Conservation (phyloP, 1,140 invertebrate species). For the Tetragnatha versicolor region DNA sequence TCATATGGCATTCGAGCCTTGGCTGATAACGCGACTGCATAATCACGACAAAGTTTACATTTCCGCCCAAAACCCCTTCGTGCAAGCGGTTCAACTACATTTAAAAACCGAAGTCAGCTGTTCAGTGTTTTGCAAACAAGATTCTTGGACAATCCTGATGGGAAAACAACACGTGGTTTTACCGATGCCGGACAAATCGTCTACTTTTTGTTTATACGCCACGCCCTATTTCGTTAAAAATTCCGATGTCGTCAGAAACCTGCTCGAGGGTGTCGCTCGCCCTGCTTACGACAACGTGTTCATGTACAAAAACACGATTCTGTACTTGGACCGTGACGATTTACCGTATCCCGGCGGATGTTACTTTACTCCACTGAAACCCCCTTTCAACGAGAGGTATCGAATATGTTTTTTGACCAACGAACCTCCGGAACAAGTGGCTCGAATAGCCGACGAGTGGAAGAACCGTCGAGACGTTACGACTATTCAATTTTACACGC, state of each 20-base stretch:
- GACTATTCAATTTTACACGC: not conserved
- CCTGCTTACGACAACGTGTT: not conserved
- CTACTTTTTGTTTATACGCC: not conserved
- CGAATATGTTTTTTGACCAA: conserved; percentile 1
- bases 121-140: not conserved
- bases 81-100: not conserved
- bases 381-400: not conserved
- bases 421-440: not conserved
- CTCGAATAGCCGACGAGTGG: not conserved
- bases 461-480: not conserved
- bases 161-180: not conserved
- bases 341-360: conserved; percentile 8
- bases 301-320: not conserved
- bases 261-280: not conserved
- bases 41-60: not conserved
- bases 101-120: not conserved
- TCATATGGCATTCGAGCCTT: not conserved
- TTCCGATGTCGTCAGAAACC: not conserved
- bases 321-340: not conserved
- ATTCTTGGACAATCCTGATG: not conserved
- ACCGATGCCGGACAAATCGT: not conserved
- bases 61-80: not conserved
- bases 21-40: not conserved
- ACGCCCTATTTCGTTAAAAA: conserved; percentile 3
- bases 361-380: not conserved